Evolutionary conservation across 2,888 invertebrate genomes (phyloP), one percentile per base, ranked within the genome.

Genomic region (Oxycera nigricornis): DNA sequence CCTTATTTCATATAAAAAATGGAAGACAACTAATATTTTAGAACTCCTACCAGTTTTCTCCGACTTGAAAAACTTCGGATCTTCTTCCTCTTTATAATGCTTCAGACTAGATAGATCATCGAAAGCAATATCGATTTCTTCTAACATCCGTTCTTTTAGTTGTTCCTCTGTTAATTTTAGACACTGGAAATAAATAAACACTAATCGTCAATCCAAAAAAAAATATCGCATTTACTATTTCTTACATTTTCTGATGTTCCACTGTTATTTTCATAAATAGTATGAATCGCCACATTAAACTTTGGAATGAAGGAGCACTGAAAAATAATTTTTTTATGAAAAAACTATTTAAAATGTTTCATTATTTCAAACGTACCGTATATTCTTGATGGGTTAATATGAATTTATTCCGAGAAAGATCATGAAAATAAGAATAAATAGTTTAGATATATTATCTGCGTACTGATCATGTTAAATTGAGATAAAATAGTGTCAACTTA

Each of bases 221-320:
- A 24, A 50, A 2, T 7, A 55, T 55, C 14, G 20, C 46, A 52
- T 55, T 72, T 3, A n/a, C 41, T 67, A 67, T 24, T 46, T 11
- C 0, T 91, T 88, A 96, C 96, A 88, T 96, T 96, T 82, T 96
- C 94, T 74, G 91, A 91, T 50, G 89, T 89, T 22, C 96, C 96
- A 86, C 91, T 92, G 83, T 96, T 95, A 83, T 96, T 90, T 86
- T 96, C 95, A 86, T 95, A 97, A 81, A 91, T 90, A 24, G 96
- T 96, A 86, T 94, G 92, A 78, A 97, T 96, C 70, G 91, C 90
- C 81, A 96, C 92, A 80, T 90, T 88, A 81, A 95, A 92, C 82
- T 93, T 92, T 79, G 95, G 95, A 80, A 96, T 88, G 81, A 96
- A 95, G 6, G 96, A 96, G 86, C 96, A 96, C 94, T 95, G 87